Evolutionary conservation across 2,888 invertebrate genomes (phyloP), one percentile per base, ranked within the genome.

Genomic region (Odontothrips loti): DNA sequence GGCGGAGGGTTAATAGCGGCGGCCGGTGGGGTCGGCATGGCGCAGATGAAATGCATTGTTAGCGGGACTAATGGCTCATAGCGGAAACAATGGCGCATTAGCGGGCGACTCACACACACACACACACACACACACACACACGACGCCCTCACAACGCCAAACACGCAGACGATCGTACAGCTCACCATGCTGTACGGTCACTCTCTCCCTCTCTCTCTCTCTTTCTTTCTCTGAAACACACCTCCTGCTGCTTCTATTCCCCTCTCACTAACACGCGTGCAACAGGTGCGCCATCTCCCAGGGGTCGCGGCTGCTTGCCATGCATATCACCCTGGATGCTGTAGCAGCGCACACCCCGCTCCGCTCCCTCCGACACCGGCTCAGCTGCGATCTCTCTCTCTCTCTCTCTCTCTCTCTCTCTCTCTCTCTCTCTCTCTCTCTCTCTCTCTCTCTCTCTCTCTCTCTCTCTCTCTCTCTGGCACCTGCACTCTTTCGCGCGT

Each of bases 51-150:
- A 27, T 75, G 68, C 68, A 75, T 75, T 75, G 68, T 75, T 27
- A 75, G 68, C 27, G 68, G 27, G 68, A n/a, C 68, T 75, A 75
- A 75, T 75, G 68, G 68, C 27, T 75, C 68, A 75, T 75, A 27
- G 27, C 68, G 27, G 68, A 75, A 75, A 75, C 68, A 75, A 75
- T 27, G 68, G 68, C 27, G 68, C 68, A 75, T 75, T 75, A 75
- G 68, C 68, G 68, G 12, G 12, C 34, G 34, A 43, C 34, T 2
- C 34, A 43, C 34, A 43, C 34, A 43, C 34, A 43, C 34, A 43
- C 34, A 43, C 34, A 43, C 6, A 6, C 34, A 43, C 34, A 43
- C 34, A 43, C 34, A 43, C 34, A 20, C 51, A 12, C 51, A 10
- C 2, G 51, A 51, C 20, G 58, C 58, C 58, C 58, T 20, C 58